Evolutionary conservation across 1,140 invertebrate species (phyloP), one percentile per base, ranked within the genome.

Genomic region (Lepidurus couesii): DNA sequence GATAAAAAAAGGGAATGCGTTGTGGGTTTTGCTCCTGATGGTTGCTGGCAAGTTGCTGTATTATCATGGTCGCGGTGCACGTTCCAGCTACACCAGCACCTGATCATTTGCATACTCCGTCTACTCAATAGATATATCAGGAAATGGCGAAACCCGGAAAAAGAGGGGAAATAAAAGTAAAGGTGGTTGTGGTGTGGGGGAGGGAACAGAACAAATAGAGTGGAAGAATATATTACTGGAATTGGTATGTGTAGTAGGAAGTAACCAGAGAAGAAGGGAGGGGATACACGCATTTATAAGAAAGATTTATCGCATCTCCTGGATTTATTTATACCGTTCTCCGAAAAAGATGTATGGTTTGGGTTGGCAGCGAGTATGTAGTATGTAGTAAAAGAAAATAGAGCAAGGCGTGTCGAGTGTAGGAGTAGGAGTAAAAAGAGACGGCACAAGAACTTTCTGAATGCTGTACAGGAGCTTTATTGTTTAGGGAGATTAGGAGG

Each of bases 61-160:
- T 65, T 65, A n/a, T 13, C 9, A 0, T 21, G 16, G 21, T 13
- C 53, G 53, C 21, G 53, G 16, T 21, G 53, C 53, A 65, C 16
- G 13, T 65, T 65, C 13, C 16, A 7, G 16, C 53, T n/a, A 13
- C 16, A 65, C 4, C 53, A 7, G 53, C 53, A 65, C 53, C 53
- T 65, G 53, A 65, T 65, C 53, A 65, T 65, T 65, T 65, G 53
- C 53, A 65, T 65, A 65, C 21, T 65, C 16, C n/a, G 7, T 65
- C 5, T 65, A 21, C 9, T 13, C 7, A 21, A 65, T 65, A 47
- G 16, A 65, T 65, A 9, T 65, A 65, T 65, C 53, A 65, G n/a
- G 53, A 16, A 65, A 65, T 7, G 45, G 45, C 45, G 16, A 1
- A 21, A 65, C 13, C 53, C 53, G 13, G 53, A 16, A 65, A 65